Conservation (phyloP, 2,888 invertebrate species). For the Ornithoptera alexandrae region DNA sequence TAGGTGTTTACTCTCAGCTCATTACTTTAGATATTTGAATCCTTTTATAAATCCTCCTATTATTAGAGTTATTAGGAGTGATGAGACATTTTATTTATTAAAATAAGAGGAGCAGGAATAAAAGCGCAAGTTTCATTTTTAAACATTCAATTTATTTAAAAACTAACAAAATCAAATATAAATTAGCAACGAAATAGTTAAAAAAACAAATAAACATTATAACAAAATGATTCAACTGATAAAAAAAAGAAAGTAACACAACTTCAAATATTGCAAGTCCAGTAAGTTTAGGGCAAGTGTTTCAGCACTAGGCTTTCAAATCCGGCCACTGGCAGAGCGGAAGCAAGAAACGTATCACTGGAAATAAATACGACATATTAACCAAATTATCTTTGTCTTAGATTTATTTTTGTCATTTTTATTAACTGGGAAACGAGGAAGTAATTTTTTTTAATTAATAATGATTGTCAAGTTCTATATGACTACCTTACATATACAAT, state of each 20-base stretch:
- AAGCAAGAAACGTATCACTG: slow-evolving; percentile 56
- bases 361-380: slow-evolving; percentile 34
- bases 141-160: not conserved
- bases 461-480: too few species aligned
- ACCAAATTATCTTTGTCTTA: not conserved
- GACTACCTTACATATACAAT: too few species aligned
- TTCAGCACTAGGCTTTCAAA: slow-evolving; percentile 66
- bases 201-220: not conserved
- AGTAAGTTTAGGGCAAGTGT: not conserved
- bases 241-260: not conserved
- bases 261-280: not conserved
- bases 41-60: too few species aligned
- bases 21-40: too few species aligned
- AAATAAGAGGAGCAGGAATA: too few species aligned
- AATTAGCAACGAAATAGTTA: not conserved
- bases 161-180: not conserved
- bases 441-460: too few species aligned
- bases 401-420: too few species aligned
- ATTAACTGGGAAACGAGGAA: too few species aligned
- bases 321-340: slow-evolving; percentile 54
- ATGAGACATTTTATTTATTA: too few species aligned
- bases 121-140: too few species aligned
- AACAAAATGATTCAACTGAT: not conserved
- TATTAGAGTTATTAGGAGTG: too few species aligned
- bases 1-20: not conserved